phyloP scores from a whole-genome alignment of 2,888 invertebrate genomes.

The Ochropleura leucogaster region DNA sequence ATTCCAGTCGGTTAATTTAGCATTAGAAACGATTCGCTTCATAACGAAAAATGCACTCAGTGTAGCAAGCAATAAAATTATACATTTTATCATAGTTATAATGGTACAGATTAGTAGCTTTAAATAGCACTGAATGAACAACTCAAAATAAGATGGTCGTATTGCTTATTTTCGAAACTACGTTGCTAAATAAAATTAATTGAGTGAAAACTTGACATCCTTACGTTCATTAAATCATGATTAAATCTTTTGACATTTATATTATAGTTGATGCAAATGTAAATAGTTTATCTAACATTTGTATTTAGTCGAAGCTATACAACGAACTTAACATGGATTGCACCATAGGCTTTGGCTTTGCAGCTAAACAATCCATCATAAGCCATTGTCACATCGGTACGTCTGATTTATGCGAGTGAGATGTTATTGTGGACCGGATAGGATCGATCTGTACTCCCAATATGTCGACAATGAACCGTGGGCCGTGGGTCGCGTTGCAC shows the following conservation, averaged over 20 bases:
- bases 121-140: slow-evolving; percentile 4
- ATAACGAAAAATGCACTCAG: slow-evolving; percentile 40
- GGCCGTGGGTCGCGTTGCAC: slow-evolving; percentile 84
- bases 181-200: slow-evolving; percentile 43
- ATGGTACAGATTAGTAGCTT: slow-evolving; percentile 2
- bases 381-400: slow-evolving; percentile 66
- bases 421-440: slow-evolving; percentile 76
- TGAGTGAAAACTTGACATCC: slow-evolving; percentile 49
- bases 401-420: slow-evolving; percentile 75
- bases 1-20: slow-evolving; percentile 18
- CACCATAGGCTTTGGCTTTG: slow-evolving; percentile 40
- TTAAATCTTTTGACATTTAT: slow-evolving; percentile 50
- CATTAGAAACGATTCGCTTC: slow-evolving; percentile 25
- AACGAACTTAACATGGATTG: slow-evolving; percentile 42
- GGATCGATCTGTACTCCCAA: slow-evolving; percentile 79
- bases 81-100: slow-evolving; percentile 33
- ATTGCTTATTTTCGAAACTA: slow-evolving; percentile 35
- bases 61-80: slow-evolving; percentile 42
- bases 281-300: slow-evolving; percentile 47
- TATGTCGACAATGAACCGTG: slow-evolving; percentile 84
- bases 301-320: slow-evolving; percentile 29
- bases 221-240: slow-evolving; percentile 34
- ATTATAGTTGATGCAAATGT: slow-evolving; percentile 19
- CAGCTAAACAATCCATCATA: slow-evolving; percentile 59
- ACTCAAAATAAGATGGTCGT: slow-evolving; percentile 10